Evolutionary conservation across 2,888 invertebrate species (phyloP).

Genomic region (Melanchra persicariae): DNA sequence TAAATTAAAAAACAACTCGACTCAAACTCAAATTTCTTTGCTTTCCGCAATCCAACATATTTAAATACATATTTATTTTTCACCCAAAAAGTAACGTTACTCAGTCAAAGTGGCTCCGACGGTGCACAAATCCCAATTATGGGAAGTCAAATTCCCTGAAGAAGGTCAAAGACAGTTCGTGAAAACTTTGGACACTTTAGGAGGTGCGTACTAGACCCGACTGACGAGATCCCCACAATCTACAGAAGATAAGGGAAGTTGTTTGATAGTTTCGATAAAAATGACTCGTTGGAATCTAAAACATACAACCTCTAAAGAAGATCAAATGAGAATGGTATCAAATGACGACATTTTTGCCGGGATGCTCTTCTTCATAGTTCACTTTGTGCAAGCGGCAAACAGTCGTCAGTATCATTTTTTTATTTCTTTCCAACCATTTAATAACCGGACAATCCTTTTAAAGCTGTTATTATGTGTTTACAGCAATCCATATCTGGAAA

Average conservation of each 20-base stretch:
- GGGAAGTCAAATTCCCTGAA: conserved; percentile 81
- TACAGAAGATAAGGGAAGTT: conserved; percentile 3
- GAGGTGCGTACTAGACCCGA: conserved; percentile 75
- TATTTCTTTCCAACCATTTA: neutral
- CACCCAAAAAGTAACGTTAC: conserved; percentile 18
- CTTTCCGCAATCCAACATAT: neutral
- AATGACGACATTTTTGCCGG: conserved; percentile 38
- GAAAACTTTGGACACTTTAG: conserved; percentile 80
- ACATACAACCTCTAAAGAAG: conserved; percentile 4
- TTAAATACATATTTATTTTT: conserved; percentile 5
- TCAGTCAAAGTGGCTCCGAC: conserved; percentile 81
- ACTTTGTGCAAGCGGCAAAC: conserved; percentile 39
- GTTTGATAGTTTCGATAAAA: neutral
- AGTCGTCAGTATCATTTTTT: conserved; percentile 46
- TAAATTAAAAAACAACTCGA: neutral
- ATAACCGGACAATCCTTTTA: neutral
- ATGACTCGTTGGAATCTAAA: conserved; percentile 14
- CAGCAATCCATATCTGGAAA: conserved; percentile 80
- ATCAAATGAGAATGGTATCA: conserved; percentile 21
- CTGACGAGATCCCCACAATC: neutral
- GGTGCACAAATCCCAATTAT: conserved; percentile 78
- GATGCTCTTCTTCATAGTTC: conserved; percentile 43
- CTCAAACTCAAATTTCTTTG: conserved; percentile 51
- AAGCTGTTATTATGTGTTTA: conserved; percentile 18
- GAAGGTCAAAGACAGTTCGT: conserved; percentile 84